Base-by-base conservation (phyloP, 2,888 invertebrate genomes). In the Hybos culiciformis region DNA sequence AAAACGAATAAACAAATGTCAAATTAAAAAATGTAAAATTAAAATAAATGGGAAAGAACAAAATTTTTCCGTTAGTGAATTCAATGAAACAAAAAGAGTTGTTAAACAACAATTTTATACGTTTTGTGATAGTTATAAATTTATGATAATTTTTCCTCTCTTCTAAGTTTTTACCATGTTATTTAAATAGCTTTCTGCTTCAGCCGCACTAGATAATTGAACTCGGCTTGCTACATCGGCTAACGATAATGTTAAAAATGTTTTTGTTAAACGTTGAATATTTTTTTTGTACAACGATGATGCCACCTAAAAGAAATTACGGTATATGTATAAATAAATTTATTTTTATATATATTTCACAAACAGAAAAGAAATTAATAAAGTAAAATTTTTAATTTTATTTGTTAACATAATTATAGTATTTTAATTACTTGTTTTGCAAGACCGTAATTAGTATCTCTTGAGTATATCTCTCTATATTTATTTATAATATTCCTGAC, bases 231-330 rank as follows among this genome's bases (percentile, higher is more conserved):
- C 76, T 46, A 75, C 77, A 59, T 88, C 75, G 68, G 84, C 70
- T 62, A 80, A 78, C 20, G 73, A 75, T 41, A 82, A 80, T 55
- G 73, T 87, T 46, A 75, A 75, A 55, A 70, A 71, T 33, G 70
- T 78, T 48, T 92, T 93, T 20, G 94, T 96, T 50, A 97, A 72
- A 62, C 93, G 77, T 68, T 94, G 92, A 54, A 97, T 97, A 67
- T 92, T 94, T 65, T 93, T 91, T 69, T 93, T 93, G 64, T 90
- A 90, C 65, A 93, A 76, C 49, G 88, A 88, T 51, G 81, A 80
- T 39, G 87, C 70, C 37, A 93, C 91, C 78, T 87, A 72, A 41
- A 42, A 45, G 5, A n/a, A n/a, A n/a, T n/a, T n/a, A n/a, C n/a
- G n/a, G n/a, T n/a, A n/a, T n/a, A n/a, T n/a, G n/a, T n/a, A n/a